Base-by-base conservation (phyloP, 2,113 vertebrate genomes). In the Trogon melanurus region DNA sequence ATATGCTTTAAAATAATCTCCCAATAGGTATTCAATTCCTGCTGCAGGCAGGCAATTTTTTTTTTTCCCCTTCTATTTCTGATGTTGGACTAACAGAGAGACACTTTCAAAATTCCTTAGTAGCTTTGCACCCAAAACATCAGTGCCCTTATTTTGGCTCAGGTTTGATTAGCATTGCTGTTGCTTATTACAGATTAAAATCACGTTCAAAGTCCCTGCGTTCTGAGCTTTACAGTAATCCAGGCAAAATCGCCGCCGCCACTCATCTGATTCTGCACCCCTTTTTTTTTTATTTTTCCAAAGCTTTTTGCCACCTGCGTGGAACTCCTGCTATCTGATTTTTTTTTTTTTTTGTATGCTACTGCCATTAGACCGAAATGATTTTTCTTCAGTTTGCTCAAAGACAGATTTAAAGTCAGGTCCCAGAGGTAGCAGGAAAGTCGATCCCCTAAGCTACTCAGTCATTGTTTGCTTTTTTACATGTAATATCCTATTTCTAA, bases 361-460 rank as follows among this genome's bases (percentile, higher is more conserved):
- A 69, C 98, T 98, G 97, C 98, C 98, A 98, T 98, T 97, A 98
- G 97, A 97, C 97, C 96, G 97, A 97, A 98, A 98, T 98, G 97
- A 98, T 98, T 98, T 98, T 98, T 97, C 96, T 94, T 97, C 96
- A 75, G 97, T 98, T 98, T 98, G 98, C 98, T 98, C 98, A 98
- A 97, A 98, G 98, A 93, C 97, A 98, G 97, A 97, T 98, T 98
- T 98, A 98, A 98, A 98, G 98, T 97, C 98, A 98, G 97, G 98
- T 98, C 98, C 98, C 98, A 93, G 93, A 98, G 98, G 98, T 92
- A 97, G 97, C 92, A 91, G 96, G 71, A 94, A 98, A 98, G 98
- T 98, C 97, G 97, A 98, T 98, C 98, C 97, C 97, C 98, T 98
- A 98, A 98, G 98, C 98, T 98, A 97, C 98, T 98, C 97, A 96